A percentile compares a stretch with the other conserved stretches of the same genome.
phyloP scores from a whole-genome alignment of 2,888 invertebrate genomes.

The Caenorhabditis drosophilae region DNA sequence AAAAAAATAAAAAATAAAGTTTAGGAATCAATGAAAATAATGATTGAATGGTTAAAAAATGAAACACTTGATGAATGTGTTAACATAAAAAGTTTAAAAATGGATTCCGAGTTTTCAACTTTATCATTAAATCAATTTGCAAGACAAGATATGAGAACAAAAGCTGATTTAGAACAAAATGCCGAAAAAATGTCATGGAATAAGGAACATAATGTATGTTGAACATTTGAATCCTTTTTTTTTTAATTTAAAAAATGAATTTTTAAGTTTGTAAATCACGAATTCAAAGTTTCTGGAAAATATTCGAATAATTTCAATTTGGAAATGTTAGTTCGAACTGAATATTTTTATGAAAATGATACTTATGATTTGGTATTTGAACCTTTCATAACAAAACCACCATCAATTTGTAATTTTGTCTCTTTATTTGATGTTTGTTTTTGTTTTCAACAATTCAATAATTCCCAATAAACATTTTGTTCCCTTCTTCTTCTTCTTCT shows the following conservation, averaged over 20 bases:
- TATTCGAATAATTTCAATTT: slow-evolving; percentile 6
- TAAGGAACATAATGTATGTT: neutral
- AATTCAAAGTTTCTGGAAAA: slow-evolving; percentile 17
- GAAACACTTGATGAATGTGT: slow-evolving; percentile 33
- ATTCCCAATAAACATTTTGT: too few species aligned
- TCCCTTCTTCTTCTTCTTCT: too few species aligned
- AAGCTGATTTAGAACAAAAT: slow-evolving; percentile 21
- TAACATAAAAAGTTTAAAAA: slow-evolving; percentile 14
- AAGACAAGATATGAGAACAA: slow-evolving; percentile 32
- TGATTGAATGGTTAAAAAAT: slow-evolving; percentile 33
- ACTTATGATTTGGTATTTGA: slow-evolving; percentile 25
- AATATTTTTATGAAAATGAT: slow-evolving; percentile 15
- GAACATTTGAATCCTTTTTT: neutral
- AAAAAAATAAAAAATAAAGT: slow-evolving; percentile 5
- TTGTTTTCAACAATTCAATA: too few species aligned
- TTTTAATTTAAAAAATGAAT: neutral
- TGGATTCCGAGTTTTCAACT: slow-evolving; percentile 13
- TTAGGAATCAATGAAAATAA: slow-evolving; percentile 26
- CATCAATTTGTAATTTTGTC: slow-evolving; percentile 16
- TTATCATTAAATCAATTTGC: slow-evolving; percentile 31
- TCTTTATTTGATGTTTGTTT: slow-evolving; percentile 36
- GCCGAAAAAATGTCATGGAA: slow-evolving; percentile 4
- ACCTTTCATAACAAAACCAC: slow-evolving; percentile 21
- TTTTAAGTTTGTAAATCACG: slow-evolving; percentile 25
- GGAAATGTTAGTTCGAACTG: slow-evolving; percentile 26